Evolutionary conservation across 2,888 invertebrate genomes (phyloP).

Genomic region (Xestia rhomboidea): DNA sequence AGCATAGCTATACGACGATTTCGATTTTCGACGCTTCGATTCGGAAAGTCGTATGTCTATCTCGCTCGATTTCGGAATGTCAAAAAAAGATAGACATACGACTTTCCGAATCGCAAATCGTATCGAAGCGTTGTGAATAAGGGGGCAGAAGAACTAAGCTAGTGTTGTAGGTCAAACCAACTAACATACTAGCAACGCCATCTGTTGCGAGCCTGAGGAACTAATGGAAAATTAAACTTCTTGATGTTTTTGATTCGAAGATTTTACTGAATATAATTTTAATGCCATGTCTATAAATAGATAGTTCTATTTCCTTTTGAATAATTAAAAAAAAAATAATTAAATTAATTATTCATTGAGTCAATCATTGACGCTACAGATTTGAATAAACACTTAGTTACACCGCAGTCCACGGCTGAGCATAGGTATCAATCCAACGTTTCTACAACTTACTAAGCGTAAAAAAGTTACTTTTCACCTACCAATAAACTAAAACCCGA

Average conservation of each 20-base stretch:
- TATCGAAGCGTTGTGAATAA: too few relatives aligned
- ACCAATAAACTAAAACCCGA: not conserved
- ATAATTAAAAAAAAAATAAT: too few relatives aligned
- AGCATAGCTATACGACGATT: too few relatives aligned
- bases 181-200: slow-evolving; percentile 47
- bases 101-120: too few relatives aligned
- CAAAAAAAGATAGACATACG: too few relatives aligned
- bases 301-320: not conserved
- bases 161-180: not conserved
- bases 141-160: not conserved
- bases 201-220: slow-evolving; percentile 40
- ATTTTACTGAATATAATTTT: not conserved
- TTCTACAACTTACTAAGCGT: not conserved
- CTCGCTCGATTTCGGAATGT: too few relatives aligned
- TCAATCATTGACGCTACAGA: not conserved
- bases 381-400: not conserved
- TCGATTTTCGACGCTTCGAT: too few relatives aligned
- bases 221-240: not conserved
- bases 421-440: not conserved
- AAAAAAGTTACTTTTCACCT: not conserved
- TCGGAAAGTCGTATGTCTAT: too few relatives aligned
- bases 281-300: not conserved
- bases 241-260: too few relatives aligned
- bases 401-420: not conserved
- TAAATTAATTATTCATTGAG: too few relatives aligned